A percentile compares a stretch with the other conserved stretches of the same genome.
Evolutionary conservation across 2,797 vertebrate genomes (phyloP).

Genomic region (Halcyon leucocephala): DNA sequence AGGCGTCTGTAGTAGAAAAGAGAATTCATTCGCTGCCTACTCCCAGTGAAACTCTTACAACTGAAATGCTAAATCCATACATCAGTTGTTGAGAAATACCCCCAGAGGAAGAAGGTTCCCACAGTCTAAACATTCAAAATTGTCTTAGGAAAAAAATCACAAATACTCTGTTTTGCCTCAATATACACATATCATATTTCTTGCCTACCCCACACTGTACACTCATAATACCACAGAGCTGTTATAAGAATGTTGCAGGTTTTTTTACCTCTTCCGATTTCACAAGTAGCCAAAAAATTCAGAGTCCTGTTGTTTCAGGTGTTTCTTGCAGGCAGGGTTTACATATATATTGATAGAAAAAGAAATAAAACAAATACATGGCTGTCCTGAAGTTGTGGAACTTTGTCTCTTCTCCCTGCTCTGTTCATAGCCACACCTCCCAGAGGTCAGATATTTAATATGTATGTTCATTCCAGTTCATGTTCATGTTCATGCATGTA

Average conservation of each 20-base stretch:
- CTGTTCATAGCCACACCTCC: background rate
- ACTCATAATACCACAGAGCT: background rate
- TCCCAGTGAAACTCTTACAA: accelerated
- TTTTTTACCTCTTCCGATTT: background rate
- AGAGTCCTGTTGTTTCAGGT: too few species aligned
- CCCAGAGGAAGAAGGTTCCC: background rate
- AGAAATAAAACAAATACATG: accelerated
- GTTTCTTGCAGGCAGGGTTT: background rate
- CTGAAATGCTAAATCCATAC: background rate
- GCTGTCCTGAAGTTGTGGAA: accelerated
- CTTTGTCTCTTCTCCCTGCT: too few species aligned
- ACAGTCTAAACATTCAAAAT: background rate
- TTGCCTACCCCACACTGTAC: accelerated
- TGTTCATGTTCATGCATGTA: too few species aligned
- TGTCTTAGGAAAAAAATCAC: background rate
- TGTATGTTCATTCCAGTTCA: accelerated
- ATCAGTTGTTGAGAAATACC: background rate
- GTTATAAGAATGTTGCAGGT: accelerated
- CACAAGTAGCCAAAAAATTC: background rate
- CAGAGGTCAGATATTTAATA: accelerated
- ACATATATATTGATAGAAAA: too few species aligned
- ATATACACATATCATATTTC: background rate
- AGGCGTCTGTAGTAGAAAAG: background rate
- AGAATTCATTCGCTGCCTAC: background rate
- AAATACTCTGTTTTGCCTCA: background rate